A percentile compares a stretch with the other conserved stretches of the same genome.
phyloP scores from a whole-genome alignment of 2,113 vertebrate species.

The Pelvicachromis taeniatus region DNA sequence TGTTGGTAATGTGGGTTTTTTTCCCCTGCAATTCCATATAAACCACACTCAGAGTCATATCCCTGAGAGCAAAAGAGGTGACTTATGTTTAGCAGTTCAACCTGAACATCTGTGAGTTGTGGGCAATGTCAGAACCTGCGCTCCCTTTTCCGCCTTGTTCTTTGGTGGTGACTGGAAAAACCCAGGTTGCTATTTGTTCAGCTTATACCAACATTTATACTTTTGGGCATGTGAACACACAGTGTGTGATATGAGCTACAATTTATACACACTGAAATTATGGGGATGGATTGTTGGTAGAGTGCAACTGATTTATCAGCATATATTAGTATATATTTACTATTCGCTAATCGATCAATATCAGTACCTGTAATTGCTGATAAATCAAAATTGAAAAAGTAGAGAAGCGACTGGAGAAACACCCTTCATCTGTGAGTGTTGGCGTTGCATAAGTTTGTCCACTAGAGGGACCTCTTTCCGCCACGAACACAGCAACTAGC shows the following conservation, averaged over 20 bases:
- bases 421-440: neutral
- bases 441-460: neutral
- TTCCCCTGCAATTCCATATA: neutral
- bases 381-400: neutral
- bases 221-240: neutral
- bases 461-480: neutral
- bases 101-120: neutral
- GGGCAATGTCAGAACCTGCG: neutral
- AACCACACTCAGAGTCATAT: neutral
- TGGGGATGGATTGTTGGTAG: neutral
- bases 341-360: neutral
- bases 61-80: neutral
- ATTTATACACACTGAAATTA: neutral
- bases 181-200: neutral
- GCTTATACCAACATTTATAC: neutral
- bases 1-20: neutral
- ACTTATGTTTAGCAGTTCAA: conserved; percentile 17
- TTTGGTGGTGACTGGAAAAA: neutral
- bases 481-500: neutral
- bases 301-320: neutral
- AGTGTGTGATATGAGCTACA: neutral
- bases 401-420: neutral
- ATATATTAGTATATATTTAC: too few species aligned
- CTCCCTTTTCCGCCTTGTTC: neutral
- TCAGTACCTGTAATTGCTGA: neutral